Evolutionary conservation across 2,888 invertebrate genomes (phyloP).

Genomic region (Zygogramma bicolorata): DNA sequence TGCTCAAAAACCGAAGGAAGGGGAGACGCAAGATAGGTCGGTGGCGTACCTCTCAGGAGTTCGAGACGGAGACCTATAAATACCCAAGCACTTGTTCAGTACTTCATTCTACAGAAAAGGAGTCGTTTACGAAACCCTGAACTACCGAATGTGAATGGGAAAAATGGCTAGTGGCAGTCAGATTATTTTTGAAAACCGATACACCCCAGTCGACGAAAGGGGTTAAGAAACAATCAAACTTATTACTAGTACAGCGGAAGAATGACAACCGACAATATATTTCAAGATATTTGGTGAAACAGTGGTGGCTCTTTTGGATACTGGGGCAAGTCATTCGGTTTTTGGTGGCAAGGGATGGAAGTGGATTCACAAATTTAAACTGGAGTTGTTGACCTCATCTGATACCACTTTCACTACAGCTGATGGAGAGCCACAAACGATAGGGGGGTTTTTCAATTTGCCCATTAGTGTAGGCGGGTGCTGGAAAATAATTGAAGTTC

Average conservation of each 20-base stretch:
- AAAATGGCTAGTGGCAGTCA: neutral
- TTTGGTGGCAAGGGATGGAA: no score
- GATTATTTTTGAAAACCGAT: neutral
- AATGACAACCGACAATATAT: neutral
- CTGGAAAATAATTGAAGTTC: no score
- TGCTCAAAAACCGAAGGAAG: constrained; percentile 10
- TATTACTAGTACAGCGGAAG: neutral
- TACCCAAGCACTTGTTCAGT: neutral
- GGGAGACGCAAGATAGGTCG: neutral
- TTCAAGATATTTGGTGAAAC: neutral
- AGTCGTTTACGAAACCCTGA: neutral
- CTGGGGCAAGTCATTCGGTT: constrained; percentile 14
- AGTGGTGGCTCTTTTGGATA: neutral
- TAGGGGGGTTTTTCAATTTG: no score
- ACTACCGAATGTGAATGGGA: neutral
- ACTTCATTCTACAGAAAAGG: neutral
- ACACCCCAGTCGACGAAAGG: neutral
- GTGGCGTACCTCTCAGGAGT: neutral
- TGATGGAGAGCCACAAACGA: no score
- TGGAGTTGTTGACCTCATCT: no score
- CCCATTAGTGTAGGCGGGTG: no score
- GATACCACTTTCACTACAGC: no score
- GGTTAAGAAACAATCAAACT: neutral
- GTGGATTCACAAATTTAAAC: no score
- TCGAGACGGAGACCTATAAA: neutral